Evolutionary conservation across 1,140 invertebrate genomes (phyloP), one percentile per base, ranked within the genome.

Genomic region (Calosoma granatense): DNA sequence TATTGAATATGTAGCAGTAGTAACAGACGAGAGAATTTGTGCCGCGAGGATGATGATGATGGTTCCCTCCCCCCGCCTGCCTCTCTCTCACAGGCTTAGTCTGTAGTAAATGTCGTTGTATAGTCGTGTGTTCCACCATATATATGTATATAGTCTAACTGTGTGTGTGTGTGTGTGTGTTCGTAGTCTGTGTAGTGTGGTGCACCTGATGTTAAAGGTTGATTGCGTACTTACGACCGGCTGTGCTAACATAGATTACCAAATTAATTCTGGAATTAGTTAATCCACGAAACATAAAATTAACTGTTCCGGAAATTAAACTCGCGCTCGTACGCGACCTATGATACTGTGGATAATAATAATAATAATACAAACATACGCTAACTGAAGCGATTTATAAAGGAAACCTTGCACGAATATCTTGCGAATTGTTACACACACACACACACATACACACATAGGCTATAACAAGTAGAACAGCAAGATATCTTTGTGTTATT

Each of bases 231-330:
- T 47, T 47, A 47, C 41, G 41, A 47, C 41, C 41, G 41, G 41
- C 41, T 47, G 41, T 47, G 41, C 41, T 47, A 47, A 47, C 41
- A 47, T 47, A 47, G 41, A 47, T 47, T 47, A 47, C 41, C 41
- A 47, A 47, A 47, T 47, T 47, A 47, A 47, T 47, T 47, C 41
- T 47, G 41, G 41, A 47, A 47, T 47, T 47, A 47, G 41, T 47
- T 47, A 47, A 47, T 47, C 41, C 41, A 47, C 17, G 41, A 47
- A 47, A 47, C 41, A 47, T 47, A 47, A 47, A 47, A 47, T 47
- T 47, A 47, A 47, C 41, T 47, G 41, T 47, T 47, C 41, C 41
- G 41, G 41, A 47, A 47, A 47, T 47, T 47, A 47, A 47, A 47
- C 41, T 47, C 17, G 41, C 15, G 26, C 17, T 36, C 41, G 41